Evolutionary conservation across 1,140 invertebrate species (phyloP), one percentile per base, ranked within the genome.

Genomic region (Melanaphis sacchari): DNA sequence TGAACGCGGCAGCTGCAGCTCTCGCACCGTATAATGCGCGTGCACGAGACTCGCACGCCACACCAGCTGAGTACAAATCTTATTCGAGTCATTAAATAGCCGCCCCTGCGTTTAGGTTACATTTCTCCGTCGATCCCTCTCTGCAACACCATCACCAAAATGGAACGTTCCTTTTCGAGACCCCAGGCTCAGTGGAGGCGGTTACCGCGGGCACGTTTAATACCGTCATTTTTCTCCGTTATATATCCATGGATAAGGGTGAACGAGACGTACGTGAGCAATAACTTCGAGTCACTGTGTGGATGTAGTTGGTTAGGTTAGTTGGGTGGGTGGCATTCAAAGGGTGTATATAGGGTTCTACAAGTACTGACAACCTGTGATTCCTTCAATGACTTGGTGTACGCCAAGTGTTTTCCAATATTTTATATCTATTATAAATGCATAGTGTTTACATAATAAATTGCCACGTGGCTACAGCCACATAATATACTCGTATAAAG

Each of bases 51-150:
- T 22, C 46, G 24, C 66, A 82, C 43, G 38, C 43, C 88, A 36
- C 22, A 84, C 91, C 91, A 84, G 91, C 91, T 52, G 91, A 93
- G 91, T 93, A 85, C 91, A 54, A 93, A 84, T 93, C 91, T 85
- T 93, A 93, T 93, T 40, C 91, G 91, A 84, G 81, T 85, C 91
- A 84, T 93, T 93, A 84, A 93, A 93, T 89, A 54, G 46, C 46
- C 36, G 18, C 85, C 40, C 31, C 43, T 24, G 43, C 85, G 7
- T 52, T 76, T n/a, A 31, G 59, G 18, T n/a, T 36, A 18, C 41
- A 43, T n/a, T 26, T 36, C 46, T 49, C 43, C 46, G 24, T n/a
- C 59, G 4, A 66, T n/a, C 46, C 46, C 91, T 3, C 46, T 6
- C n/a, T n/a, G 11, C 90, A 40, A 40, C 8, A 18, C 15, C 31